A percentile compares a stretch with the other conserved stretches of the same genome.
These are phyloP conservation scores for Neoscelio sp. DNA, from an alignment of 2,888 invertebrate species.

Conservation along the genomic window DNA sequence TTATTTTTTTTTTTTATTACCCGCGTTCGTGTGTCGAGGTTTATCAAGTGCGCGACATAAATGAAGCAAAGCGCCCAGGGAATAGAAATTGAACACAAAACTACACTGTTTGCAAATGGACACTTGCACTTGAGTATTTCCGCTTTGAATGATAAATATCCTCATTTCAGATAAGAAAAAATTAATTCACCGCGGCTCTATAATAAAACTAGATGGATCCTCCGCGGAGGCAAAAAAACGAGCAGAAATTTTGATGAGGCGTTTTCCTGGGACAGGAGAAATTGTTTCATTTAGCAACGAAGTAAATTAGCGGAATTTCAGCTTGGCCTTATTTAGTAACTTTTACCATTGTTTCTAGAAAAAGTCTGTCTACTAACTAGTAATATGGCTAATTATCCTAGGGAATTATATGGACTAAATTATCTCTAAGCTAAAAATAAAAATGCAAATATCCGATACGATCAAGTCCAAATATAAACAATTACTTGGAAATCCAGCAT, in stretches of 20 bases:
- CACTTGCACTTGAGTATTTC: slow-evolving; percentile 40
- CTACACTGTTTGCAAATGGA: slow-evolving; percentile 44
- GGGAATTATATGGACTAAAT: background rate
- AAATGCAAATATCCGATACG: slow-evolving; percentile 22
- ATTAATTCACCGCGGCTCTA: slow-evolving; percentile 15
- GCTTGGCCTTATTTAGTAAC: slow-evolving; percentile 22
- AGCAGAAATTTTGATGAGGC: slow-evolving; percentile 8
- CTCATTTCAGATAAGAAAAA: slow-evolving; percentile 59
- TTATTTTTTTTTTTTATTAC: slow-evolving; percentile 16
- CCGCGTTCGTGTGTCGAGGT: slow-evolving; percentile 28
- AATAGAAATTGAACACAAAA: slow-evolving; percentile 59
- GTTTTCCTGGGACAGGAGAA: no score
- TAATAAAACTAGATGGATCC: slow-evolving; percentile 9
- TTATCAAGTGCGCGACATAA: slow-evolving; percentile 60
- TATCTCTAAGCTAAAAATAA: slow-evolving; percentile 36
- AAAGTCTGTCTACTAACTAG: no score
- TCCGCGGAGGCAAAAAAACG: background rate
- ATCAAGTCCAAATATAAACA: slow-evolving; percentile 49
- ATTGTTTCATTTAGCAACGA: no score
- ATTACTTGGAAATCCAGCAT: slow-evolving; percentile 29
- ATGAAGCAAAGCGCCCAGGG: slow-evolving; percentile 58
- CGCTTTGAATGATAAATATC: slow-evolving; percentile 57
- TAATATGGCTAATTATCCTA: no score
- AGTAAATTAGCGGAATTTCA: no score
- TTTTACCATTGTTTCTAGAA: no score